Base-by-base conservation (phyloP, 1,140 invertebrate species). In the Caenorhabditis elegans region DNA sequence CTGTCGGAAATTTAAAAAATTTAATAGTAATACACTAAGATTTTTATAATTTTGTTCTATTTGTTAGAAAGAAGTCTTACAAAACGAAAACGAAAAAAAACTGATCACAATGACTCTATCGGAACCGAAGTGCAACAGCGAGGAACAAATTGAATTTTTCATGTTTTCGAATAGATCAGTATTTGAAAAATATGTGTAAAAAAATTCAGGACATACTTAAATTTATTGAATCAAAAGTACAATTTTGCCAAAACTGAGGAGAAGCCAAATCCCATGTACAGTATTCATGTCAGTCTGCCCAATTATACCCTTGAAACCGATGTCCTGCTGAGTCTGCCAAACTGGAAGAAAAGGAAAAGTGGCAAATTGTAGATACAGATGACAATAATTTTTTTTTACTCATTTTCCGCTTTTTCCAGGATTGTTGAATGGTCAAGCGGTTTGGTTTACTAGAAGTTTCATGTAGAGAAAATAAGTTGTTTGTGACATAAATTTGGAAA, bases 251-350 rank as follows among this genome's bases (percentile, higher is more conserved):
- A 24, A 24, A 6, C n/a, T 10, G n/a, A 24, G 4, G n/a, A 6
- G 4, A 24, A 53, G 49, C 19, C 2, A 22, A 22, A n/a, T 19
- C 6, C n/a, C 15, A 10, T 70, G 60, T 70, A 70, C 60, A 70
- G 60, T 70, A 70, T 70, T 34, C n/a, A 70, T 43, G 60, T 43
- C n/a, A 24, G 3, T 13, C 17, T 60, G 31, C 5, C 31, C 60
- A 70, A 70, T 70, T 70, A 70, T 70, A 70, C 60, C 60, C 60
- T 70, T 39, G 60, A 70, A 70, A 70, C 60, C 28, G 26, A 26
- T 26, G 60, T 70, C 60, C 34, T 70, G 34, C 60, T 70, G 60
- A 70, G 60, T 70, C 34, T 70, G 31, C 34, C 34, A 70, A 70
- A 70, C 60, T 70, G 17, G 60, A 39, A 39, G 34, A 70, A 70